Percentiles rank a stretch among this genome's conserved stretches.
Evolutionary conservation across 2,888 invertebrate genomes (phyloP).

Genomic region (Melolontha melolontha): DNA sequence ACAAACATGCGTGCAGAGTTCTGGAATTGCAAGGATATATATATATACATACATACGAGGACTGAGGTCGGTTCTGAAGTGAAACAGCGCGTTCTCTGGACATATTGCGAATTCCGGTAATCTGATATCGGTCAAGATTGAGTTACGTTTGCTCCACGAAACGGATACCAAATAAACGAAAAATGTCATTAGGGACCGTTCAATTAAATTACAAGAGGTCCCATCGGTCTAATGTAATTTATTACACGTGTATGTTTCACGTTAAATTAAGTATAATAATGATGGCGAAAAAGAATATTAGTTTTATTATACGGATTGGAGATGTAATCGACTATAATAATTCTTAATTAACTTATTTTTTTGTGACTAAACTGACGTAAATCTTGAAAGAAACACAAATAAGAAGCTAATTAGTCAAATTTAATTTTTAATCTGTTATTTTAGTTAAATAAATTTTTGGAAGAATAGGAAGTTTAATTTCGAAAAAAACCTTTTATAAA

Average conservation of each 20-base stretch:
- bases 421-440: too few species aligned
- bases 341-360: too few species aligned
- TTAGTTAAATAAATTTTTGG: too few species aligned
- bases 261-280: constrained; percentile 33
- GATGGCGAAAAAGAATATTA: background rate
- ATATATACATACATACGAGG: background rate
- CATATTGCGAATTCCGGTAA: constrained; percentile 64
- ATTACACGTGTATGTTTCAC: constrained; percentile 48
- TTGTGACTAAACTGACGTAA: too few species aligned
- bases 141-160: constrained; percentile 59
- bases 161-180: constrained; percentile 62
- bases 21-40: constrained; percentile 4
- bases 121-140: constrained; percentile 62
- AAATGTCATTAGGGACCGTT: constrained; percentile 63
- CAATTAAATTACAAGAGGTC: constrained; percentile 61
- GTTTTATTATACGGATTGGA: too few species aligned
- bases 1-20: constrained; percentile 20
- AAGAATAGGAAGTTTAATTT: too few species aligned
- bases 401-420: too few species aligned
- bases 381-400: too few species aligned
- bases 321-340: too few species aligned
- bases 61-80: too few species aligned
- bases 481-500: too few species aligned
- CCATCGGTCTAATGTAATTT: constrained; percentile 58
- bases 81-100: constrained; percentile 47